A percentile compares a stretch with the other conserved stretches of the same genome.
These are phyloP conservation scores for Dioctria linearis DNA, from an alignment of 2,888 invertebrate species.

Conservation along the genomic window DNA sequence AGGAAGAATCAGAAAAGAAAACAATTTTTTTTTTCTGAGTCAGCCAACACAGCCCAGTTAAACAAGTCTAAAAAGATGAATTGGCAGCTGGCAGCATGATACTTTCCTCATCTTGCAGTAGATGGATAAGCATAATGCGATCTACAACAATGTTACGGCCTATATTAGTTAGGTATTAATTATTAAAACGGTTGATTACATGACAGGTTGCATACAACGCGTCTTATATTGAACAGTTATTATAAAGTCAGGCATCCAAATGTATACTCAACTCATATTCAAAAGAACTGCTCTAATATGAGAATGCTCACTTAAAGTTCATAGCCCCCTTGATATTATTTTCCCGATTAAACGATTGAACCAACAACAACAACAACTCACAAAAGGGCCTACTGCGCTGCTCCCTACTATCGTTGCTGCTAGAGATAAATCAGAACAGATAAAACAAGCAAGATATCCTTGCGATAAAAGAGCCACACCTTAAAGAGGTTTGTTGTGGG, in stretches of 20 bases:
- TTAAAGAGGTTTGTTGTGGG: background rate
- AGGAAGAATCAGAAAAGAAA: too few relatives aligned
- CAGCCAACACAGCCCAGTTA: background rate
- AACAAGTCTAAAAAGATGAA: background rate
- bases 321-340: background rate
- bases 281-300: too few relatives aligned
- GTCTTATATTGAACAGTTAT: too few relatives aligned
- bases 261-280: too few relatives aligned
- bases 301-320: background rate
- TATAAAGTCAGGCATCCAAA: too few relatives aligned
- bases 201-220: too few relatives aligned
- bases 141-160: background rate
- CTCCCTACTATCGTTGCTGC: background rate
- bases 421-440: conserved; percentile 6
- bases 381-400: background rate
- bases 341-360: background rate
- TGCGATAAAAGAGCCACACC: conserved; percentile 20
- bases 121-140: background rate
- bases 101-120: background rate
- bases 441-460: background rate
- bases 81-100: background rate
- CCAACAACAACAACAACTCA: background rate
- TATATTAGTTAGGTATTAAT: background rate
- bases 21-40: too few relatives aligned
- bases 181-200: too few relatives aligned